Conservation (phyloP, 1,140 invertebrate genomes). For the Psilanteris sp. region DNA sequence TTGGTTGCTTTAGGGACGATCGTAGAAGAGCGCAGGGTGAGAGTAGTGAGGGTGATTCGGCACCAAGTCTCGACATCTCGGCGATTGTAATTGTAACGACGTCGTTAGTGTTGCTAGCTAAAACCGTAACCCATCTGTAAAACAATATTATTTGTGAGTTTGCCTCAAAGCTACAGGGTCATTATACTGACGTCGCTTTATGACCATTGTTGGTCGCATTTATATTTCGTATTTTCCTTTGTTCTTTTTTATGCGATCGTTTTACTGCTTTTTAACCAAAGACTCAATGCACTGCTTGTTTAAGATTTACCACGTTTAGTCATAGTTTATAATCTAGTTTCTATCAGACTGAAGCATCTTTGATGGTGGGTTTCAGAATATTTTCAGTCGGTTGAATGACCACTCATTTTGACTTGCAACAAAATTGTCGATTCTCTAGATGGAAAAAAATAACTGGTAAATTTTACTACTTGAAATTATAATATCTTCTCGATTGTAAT, state of each 20-base stretch:
- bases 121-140: constrained; percentile 63
- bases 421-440: too few relatives aligned
- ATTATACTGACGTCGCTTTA: constrained; percentile 58
- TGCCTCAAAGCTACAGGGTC: constrained; percentile 67
- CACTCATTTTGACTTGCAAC: too few relatives aligned
- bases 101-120: constrained; percentile 67
- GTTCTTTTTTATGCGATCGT: constrained; percentile 44
- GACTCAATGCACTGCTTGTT: constrained; percentile 18
- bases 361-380: too few relatives aligned
- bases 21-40: constrained; percentile 8
- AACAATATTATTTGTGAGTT: constrained; percentile 70
- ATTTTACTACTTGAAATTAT: too few relatives aligned
- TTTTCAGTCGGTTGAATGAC: too few relatives aligned
- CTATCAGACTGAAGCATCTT: background rate
- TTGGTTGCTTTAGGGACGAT: constrained; percentile 49
- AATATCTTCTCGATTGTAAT: too few relatives aligned
- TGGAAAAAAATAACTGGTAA: too few relatives aligned
- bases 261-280: constrained; percentile 53
- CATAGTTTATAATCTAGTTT: constrained; percentile 27
- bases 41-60: constrained; percentile 38
- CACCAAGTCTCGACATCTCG: constrained; percentile 56
- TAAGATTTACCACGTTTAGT: constrained; percentile 9
- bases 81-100: constrained; percentile 69
- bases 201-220: constrained; percentile 59
- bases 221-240: constrained; percentile 38